Percentiles rank a stretch among this genome's conserved stretches.
Evolutionary conservation across 1,140 invertebrate genomes (phyloP).

Genomic region (Rhizoglyphus robini): DNA sequence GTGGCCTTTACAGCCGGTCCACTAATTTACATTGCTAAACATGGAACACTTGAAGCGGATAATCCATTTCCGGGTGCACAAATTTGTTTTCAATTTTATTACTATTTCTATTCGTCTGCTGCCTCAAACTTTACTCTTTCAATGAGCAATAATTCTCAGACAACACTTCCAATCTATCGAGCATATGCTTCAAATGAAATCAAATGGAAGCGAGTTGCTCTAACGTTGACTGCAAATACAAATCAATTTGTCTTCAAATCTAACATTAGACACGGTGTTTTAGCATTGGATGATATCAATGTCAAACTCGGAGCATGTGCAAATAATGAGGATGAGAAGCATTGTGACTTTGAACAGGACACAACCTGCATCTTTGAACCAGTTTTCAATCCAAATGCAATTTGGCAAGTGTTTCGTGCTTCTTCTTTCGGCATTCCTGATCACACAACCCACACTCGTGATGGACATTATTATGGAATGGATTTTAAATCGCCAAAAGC

Average conservation of each 20-base stretch:
- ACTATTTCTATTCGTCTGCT: background rate
- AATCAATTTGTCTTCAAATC: background rate
- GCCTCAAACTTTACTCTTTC: background rate
- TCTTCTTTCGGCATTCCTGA: background rate
- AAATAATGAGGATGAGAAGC: background rate
- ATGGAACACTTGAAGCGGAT: background rate
- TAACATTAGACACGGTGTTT: background rate
- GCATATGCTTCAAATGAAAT: background rate
- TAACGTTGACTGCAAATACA: background rate
- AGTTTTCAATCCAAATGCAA: background rate
- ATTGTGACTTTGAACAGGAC: slow-evolving; percentile 1
- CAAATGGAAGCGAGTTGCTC: background rate
- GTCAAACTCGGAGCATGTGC: background rate
- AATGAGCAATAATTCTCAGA: background rate
- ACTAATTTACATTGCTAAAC: background rate
- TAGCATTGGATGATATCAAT: background rate
- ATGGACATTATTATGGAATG: background rate
- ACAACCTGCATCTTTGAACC: slow-evolving; percentile 6
- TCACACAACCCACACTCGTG: background rate
- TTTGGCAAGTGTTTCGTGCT: background rate
- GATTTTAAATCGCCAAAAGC: too few relatives aligned
- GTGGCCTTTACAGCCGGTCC: background rate
- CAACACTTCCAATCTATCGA: background rate
- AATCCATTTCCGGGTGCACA: background rate
- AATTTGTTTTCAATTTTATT: background rate